A percentile compares a stretch with the other conserved stretches of the same genome.
Conservation (phyloP, 2,113 vertebrate genomes). For the Oryzias woworae region DNA sequence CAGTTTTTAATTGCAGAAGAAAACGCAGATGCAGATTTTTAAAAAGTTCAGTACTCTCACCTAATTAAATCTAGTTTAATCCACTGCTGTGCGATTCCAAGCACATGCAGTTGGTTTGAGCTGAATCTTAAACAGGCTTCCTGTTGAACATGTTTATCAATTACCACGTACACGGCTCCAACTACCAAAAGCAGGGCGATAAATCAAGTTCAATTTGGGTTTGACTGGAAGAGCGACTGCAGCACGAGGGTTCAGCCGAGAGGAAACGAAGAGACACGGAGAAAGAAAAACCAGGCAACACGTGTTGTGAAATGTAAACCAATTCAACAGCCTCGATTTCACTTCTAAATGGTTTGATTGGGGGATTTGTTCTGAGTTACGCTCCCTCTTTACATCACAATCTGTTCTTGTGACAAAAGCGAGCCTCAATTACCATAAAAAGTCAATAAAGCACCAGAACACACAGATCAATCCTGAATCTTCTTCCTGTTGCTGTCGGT, state of each 20-base stretch:
- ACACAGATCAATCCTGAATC: constrained; percentile 30
- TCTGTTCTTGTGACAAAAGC: constrained; percentile 16
- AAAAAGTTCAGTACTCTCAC: no score
- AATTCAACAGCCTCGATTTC: background rate
- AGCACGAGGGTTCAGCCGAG: background rate
- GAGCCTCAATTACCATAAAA: constrained; percentile 41
- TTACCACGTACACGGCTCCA: constrained; percentile 4
- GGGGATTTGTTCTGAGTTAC: background rate
- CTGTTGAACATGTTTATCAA: constrained; percentile 23
- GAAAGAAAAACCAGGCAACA: no score
- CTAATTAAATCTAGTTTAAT: constrained; percentile 16
- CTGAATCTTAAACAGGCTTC: constrained; percentile 25
- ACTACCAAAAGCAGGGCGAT: constrained; percentile 13
- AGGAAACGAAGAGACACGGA: background rate
- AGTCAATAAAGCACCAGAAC: constrained; percentile 42
- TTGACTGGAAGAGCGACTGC: constrained; percentile 1
- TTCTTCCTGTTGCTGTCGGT: constrained; percentile 1
- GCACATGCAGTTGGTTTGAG: constrained; percentile 14
- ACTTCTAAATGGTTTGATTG: constrained; percentile 3
- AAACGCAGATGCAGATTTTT: background rate
- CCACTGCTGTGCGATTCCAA: constrained; percentile 30
- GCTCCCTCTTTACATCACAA: constrained; percentile 22
- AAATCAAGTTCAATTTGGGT: constrained; percentile 27
- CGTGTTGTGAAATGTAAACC: no score
- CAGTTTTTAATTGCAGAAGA: constrained; percentile 35